Conservation (phyloP, 2,888 invertebrate genomes). For the Drosophila mercatorum region DNA sequence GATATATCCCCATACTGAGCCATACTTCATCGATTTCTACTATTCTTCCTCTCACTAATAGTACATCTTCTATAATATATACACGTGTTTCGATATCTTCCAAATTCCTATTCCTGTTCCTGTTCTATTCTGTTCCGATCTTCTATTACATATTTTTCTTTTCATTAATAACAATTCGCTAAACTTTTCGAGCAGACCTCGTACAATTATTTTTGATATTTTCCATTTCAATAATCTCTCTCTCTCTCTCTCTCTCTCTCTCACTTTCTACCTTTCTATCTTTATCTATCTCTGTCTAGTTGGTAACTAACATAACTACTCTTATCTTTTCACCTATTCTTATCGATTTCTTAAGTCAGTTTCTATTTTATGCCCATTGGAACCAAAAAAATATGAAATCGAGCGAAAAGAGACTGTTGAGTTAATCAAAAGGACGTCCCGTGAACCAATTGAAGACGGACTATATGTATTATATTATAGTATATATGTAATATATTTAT, state of each 20-base stretch:
- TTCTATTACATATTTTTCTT: too few relatives aligned
- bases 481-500: neutral
- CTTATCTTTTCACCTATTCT: neutral
- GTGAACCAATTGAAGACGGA: neutral
- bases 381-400: neutral
- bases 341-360: neutral
- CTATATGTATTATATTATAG: neutral
- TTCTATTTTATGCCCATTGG: neutral
- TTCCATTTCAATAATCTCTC: neutral
- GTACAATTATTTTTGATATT: neutral
- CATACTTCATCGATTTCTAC: too few relatives aligned
- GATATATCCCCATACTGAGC: too few relatives aligned
- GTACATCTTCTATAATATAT: too few relatives aligned
- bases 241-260: neutral
- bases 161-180: too few relatives aligned
- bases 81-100: too few relatives aligned
- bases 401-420: too few relatives aligned
- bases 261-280: neutral
- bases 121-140: too few relatives aligned
- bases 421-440: neutral
- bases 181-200: neutral
- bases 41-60: too few relatives aligned
- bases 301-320: neutral
- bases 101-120: too few relatives aligned
- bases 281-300: neutral